phyloP scores from a whole-genome alignment of 2,888 invertebrate species.

The Drosophila stalkeri region DNA sequence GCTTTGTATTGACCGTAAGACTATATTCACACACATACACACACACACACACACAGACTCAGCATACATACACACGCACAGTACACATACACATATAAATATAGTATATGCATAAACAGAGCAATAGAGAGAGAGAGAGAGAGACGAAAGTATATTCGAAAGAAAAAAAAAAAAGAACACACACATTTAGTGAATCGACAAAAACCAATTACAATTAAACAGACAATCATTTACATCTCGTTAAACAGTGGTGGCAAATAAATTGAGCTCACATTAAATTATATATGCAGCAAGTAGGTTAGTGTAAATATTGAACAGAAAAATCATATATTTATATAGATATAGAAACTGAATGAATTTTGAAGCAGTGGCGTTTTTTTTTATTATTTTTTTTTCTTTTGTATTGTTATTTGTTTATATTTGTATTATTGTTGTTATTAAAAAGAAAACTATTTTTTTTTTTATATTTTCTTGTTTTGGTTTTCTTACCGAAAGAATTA shows the following conservation, averaged over 20 bases:
- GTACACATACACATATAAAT: slow-evolving; percentile 60
- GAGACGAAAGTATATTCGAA: slow-evolving; percentile 61
- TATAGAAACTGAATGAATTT: slow-evolving; percentile 66
- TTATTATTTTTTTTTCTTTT: slow-evolving; percentile 42
- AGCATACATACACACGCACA: slow-evolving; percentile 39
- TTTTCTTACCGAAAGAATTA: slow-evolving; percentile 42
- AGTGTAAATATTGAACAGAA: slow-evolving; percentile 60
- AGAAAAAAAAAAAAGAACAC: slow-evolving; percentile 59
- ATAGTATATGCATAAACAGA: slow-evolving; percentile 55
- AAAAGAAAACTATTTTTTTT: neutral
- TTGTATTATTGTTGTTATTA: slow-evolving; percentile 24
- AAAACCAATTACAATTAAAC: slow-evolving; percentile 74
- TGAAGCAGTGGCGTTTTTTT: slow-evolving; percentile 60
- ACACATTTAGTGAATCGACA: slow-evolving; percentile 74
- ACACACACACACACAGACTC: slow-evolving; percentile 32
- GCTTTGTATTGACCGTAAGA: slow-evolving; percentile 53
- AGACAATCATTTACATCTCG: slow-evolving; percentile 74
- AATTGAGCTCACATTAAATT: slow-evolving; percentile 74
- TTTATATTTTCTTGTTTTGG: slow-evolving; percentile 21
- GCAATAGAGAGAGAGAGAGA: slow-evolving; percentile 5
- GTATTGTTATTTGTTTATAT: slow-evolving; percentile 30
- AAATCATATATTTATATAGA: slow-evolving; percentile 49
- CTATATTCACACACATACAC: slow-evolving; percentile 44
- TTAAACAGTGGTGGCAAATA: slow-evolving; percentile 76
- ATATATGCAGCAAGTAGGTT: slow-evolving; percentile 69